phyloP scores from a whole-genome alignment of 2,888 invertebrate species.

The Acanthosepion lycidas region DNA sequence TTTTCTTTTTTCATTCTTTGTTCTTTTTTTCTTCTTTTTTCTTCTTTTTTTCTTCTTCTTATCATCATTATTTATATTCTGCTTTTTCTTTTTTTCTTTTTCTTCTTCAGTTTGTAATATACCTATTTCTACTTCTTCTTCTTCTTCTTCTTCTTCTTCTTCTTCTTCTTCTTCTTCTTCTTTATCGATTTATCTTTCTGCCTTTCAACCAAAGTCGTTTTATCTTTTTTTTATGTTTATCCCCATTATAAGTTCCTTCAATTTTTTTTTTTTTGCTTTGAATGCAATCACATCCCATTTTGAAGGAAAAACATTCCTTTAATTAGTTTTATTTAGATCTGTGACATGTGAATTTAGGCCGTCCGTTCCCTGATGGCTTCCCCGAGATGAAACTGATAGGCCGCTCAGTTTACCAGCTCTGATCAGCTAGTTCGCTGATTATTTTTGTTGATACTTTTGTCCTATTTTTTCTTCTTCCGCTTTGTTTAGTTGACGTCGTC shows the following conservation, averaged over 20 bases:
- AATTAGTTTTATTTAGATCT: background rate
- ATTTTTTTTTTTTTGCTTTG: background rate
- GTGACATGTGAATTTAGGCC: conserved; percentile 4
- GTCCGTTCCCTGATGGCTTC: background rate
- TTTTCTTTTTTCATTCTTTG: no score
- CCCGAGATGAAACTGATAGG: background rate
- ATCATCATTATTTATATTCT: no score
- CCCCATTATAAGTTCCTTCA: background rate
- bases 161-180: background rate
- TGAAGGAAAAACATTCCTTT: background rate
- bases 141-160: background rate
- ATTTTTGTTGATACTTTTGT: background rate
- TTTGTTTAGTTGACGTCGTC: background rate
- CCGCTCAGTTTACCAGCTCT: background rate
- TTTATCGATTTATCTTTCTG: background rate
- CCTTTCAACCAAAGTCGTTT: background rate
- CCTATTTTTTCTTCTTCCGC: background rate
- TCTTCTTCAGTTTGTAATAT: background rate
- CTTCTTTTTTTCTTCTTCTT: no score
- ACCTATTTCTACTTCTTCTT: background rate
- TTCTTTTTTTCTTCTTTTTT: no score
- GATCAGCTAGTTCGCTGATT: background rate
- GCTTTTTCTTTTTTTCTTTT: no score
- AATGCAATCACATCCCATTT: background rate
- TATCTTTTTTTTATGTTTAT: background rate